phyloP scores from a whole-genome alignment of 2,797 vertebrate genomes.

The Chromis chromis region DNA sequence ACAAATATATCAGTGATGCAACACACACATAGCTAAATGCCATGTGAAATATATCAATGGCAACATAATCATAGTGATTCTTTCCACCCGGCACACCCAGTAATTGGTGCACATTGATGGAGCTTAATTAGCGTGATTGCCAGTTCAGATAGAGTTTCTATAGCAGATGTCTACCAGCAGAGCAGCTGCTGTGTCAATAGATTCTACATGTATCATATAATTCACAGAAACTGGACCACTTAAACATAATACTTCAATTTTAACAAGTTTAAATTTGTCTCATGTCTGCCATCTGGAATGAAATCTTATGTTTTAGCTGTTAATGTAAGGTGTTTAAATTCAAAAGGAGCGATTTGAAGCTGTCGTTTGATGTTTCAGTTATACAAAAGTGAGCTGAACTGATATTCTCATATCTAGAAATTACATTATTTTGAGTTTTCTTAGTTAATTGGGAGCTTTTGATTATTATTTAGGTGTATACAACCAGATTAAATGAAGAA shows the following conservation, averaged over 20 bases:
- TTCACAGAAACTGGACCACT: neutral
- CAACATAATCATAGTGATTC: constrained; percentile 4
- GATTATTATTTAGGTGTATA: too few relatives aligned
- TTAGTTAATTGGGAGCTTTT: too few relatives aligned
- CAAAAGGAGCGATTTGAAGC: too few relatives aligned
- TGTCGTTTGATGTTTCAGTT: neutral
- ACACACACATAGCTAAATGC: neutral
- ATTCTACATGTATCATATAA: neutral
- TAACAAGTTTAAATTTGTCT: neutral
- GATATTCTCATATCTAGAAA: too few relatives aligned
- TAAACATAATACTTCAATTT: neutral
- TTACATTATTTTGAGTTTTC: too few relatives aligned
- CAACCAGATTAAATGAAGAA: too few relatives aligned
- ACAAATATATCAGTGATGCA: neutral
- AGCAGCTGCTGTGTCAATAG: neutral
- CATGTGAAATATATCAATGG: neutral
- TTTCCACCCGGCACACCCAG: neutral
- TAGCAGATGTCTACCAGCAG: neutral
- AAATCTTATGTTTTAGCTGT: too few relatives aligned
- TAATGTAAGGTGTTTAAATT: too few relatives aligned
- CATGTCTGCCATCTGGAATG: neutral
- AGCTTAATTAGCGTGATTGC: constrained; percentile 20
- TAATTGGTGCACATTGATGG: constrained; percentile 6
- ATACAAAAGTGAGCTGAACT: too few relatives aligned
- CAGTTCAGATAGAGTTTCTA: neutral